Evolutionary conservation across 1,140 invertebrate genomes (phyloP), one percentile per base, ranked within the genome.

Genomic region (Hyles vespertilio): DNA sequence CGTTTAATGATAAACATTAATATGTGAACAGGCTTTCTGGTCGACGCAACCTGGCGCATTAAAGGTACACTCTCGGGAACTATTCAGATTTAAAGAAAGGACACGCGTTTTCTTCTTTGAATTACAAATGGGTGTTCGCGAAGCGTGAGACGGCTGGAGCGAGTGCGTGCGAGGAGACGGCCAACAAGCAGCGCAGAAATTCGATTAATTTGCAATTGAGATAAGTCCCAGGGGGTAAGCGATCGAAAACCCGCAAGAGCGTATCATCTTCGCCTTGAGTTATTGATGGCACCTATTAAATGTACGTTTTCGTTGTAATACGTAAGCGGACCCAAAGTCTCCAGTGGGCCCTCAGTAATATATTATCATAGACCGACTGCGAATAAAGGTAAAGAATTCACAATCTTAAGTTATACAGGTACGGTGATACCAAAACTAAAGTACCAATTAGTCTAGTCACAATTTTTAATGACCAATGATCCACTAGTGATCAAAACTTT

Each of bases 271-370:
- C 70, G 52, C 72, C 61, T 67, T 58, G 66, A 78, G 87, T 90
- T 90, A 90, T 90, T 90, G 87, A 89, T 90, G 81, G 79, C 72
- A 70, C 68, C 83, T 87, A 90, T 90, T 89, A 89, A 89, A 89
- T 89, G 89, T 82, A 84, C 85, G 84, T 90, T 90, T 82, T 65
- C 73, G 59, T 62, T 67, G 49, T 58, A 74, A 71, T 66, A 70
- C 60, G 70, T 73, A 70, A 72, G 69, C 62, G 56, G 61, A 66
- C 62, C 61, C 64, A 63, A 59, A 55, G 67, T 76, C 72, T 72
- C 73, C 65, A 59, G 74, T 74, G 69, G 79, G 74, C 67, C 70
- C 65, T 75, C 74, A 80, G 81, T 87, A 85, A 81, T 81, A 85
- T 80, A 83, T 89, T 82, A 84, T 84, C 83, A 87, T 84, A 74